Conservation (phyloP, 2,797 vertebrate species). For the Arnoldichthys spilopterus region DNA sequence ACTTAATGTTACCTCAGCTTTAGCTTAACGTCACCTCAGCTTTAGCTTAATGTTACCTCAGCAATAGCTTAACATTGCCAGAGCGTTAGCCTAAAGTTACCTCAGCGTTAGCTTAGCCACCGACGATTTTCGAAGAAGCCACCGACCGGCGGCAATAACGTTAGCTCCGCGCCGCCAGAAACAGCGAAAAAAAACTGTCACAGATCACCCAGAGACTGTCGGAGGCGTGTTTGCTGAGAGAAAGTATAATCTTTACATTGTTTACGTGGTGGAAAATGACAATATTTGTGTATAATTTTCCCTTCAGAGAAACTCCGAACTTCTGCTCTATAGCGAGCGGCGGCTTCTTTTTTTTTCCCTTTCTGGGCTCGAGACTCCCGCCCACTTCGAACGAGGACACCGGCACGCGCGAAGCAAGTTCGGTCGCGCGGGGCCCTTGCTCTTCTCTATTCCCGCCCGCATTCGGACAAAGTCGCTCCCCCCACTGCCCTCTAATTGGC, state of each 20-base stretch:
- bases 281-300: neutral
- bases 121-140: neutral
- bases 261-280: neutral
- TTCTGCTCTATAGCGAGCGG: neutral
- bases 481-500: neutral
- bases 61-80: too few relatives aligned
- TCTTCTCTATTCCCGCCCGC: neutral
- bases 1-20: too few relatives aligned
- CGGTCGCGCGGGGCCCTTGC: neutral
- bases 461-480: neutral
- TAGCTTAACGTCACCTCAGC: too few relatives aligned
- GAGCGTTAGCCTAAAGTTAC: too few relatives aligned
- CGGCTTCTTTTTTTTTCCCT: neutral
- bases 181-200: neutral
- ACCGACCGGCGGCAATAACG: slow-evolving; percentile 1
- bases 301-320: neutral
- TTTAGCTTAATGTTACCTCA: too few relatives aligned
- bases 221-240: neutral
- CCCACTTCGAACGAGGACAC: neutral
- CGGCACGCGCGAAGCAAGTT: slow-evolving; percentile 5
- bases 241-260: neutral
- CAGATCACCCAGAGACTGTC: neutral
- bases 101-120: neutral
- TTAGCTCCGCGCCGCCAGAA: neutral
- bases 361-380: neutral